Percentiles rank a stretch among this genome's conserved stretches.
Evolutionary conservation across 1,140 invertebrate species (phyloP).

Genomic region (Lepidotrigona ventralis): DNA sequence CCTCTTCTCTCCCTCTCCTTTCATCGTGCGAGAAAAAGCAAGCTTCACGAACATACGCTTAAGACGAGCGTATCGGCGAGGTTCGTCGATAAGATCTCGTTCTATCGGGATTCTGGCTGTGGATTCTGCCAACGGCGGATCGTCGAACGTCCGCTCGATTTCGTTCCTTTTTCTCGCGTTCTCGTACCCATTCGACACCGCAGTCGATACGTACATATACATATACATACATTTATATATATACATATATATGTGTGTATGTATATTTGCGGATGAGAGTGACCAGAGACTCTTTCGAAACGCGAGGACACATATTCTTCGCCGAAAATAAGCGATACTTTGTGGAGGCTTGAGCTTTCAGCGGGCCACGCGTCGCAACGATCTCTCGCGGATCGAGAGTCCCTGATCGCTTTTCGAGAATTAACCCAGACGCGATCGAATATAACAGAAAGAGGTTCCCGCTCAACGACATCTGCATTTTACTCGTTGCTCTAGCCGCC

Average conservation of each 20-base stretch:
- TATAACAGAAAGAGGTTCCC: constrained; percentile 30
- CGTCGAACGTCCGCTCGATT: constrained; percentile 3
- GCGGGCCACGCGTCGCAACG: not conserved
- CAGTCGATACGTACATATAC: constrained; percentile 32
- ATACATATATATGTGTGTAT: constrained; percentile 3
- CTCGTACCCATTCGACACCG: constrained; percentile 3
- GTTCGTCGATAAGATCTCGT: constrained; percentile 1
- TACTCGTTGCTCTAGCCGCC: constrained; percentile 43
- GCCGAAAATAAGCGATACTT: not conserved
- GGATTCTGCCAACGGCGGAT: not conserved
- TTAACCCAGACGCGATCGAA: constrained; percentile 25
- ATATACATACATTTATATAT: constrained; percentile 24
- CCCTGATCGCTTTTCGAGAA: constrained; percentile 19
- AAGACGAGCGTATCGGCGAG: constrained; percentile 9
- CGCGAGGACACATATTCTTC: constrained; percentile 6
- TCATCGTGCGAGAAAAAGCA: not conserved
- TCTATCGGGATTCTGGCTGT: not conserved
- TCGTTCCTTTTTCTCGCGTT: constrained; percentile 1
- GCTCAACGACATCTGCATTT: constrained; percentile 9
- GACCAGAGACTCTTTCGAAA: not conserved
- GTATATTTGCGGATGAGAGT: constrained; percentile 3
- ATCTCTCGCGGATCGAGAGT: not conserved
- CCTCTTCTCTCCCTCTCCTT: too few relatives aligned
- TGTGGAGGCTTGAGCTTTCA: not conserved
- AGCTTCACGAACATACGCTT: not conserved